Percentiles rank a stretch among this genome's conserved stretches.
These are phyloP conservation scores for Drosophila buzzatii DNA, from an alignment of 2,888 invertebrate genomes.

Conservation along the genomic window DNA sequence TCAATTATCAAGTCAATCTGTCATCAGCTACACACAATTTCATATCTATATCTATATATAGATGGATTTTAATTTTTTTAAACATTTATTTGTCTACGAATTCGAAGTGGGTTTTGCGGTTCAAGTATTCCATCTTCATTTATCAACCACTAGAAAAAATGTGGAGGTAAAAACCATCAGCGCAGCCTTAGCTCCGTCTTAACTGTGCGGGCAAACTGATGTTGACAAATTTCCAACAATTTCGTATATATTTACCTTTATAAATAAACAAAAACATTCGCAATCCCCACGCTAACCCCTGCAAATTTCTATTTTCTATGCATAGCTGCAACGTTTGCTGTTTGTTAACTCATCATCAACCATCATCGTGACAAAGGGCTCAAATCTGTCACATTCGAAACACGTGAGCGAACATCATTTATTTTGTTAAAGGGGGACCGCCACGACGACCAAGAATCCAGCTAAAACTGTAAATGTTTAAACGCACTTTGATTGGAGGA, in stretches of 20 bases:
- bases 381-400: slow-evolving; percentile 80
- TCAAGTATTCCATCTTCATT: slow-evolving; percentile 56
- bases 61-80: slow-evolving; percentile 18
- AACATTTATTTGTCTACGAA: slow-evolving; percentile 18
- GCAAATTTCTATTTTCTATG: slow-evolving; percentile 33
- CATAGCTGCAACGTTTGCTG: slow-evolving; percentile 55
- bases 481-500: background rate
- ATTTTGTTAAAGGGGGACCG: slow-evolving; percentile 50
- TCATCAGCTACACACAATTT: background rate
- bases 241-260: slow-evolving; percentile 23
- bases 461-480: slow-evolving; percentile 55
- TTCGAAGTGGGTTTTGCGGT: slow-evolving; percentile 8
- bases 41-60: slow-evolving; percentile 2
- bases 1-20: slow-evolving; percentile 16
- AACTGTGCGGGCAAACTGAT: slow-evolving; percentile 60
- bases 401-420: slow-evolving; percentile 76
- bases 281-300: background rate
- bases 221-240: slow-evolving; percentile 66
- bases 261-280: slow-evolving; percentile 17
- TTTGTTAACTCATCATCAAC: slow-evolving; percentile 79
- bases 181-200: slow-evolving; percentile 61
- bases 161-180: slow-evolving; percentile 47
- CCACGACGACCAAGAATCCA: background rate
- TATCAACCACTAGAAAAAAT: slow-evolving; percentile 47
- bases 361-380: slow-evolving; percentile 80